phyloP scores from a whole-genome alignment of 2,888 invertebrate species.

The Eretmocerus hayati region DNA sequence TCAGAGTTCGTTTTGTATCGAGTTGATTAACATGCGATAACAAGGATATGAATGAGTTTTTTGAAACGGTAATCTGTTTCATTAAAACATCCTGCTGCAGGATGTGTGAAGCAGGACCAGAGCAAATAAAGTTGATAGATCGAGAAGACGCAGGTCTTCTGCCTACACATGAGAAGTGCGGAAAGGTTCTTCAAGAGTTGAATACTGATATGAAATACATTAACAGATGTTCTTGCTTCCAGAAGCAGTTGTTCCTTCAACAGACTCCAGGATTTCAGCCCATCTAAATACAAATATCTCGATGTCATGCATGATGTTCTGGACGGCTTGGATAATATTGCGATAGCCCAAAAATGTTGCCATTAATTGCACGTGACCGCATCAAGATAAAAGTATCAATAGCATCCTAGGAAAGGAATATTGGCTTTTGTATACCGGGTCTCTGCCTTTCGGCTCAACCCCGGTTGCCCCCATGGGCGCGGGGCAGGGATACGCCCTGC shows the following conservation, averaged over 20 bases:
- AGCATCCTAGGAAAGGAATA: not conserved
- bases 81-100: not conserved
- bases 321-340: not conserved
- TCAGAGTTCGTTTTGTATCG: not conserved
- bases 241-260: not conserved
- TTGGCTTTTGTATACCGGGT: too few relatives aligned
- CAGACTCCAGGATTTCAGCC: not conserved
- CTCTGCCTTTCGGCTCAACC: too few relatives aligned
- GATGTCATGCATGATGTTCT: not conserved
- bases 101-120: constrained; percentile 2
- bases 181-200: not conserved
- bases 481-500: too few relatives aligned
- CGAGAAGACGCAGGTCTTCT: constrained; percentile 2
- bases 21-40: not conserved
- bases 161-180: not conserved
- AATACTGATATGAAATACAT: not conserved
- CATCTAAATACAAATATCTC: not conserved
- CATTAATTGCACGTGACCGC: not conserved
- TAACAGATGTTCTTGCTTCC: not conserved
- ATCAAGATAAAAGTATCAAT: not conserved
- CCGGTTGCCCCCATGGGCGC: too few relatives aligned
- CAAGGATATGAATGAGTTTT: not conserved
- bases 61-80: not conserved
- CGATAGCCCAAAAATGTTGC: not conserved
- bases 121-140: not conserved